Evolutionary conservation across 2,797 vertebrate species (phyloP).

Genomic region (Sparus aurata): DNA sequence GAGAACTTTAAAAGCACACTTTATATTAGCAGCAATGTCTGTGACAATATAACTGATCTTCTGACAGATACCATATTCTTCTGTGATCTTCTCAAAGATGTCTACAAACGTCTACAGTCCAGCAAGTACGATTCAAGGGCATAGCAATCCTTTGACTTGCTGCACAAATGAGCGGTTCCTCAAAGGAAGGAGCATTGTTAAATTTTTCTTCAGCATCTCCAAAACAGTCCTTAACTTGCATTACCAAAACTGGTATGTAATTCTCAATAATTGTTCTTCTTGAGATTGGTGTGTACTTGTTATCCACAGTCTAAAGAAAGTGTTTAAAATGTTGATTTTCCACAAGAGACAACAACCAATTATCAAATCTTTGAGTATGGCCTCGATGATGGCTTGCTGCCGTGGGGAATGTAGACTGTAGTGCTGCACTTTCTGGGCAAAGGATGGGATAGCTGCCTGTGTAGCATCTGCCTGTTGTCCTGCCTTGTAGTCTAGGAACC

Average conservation of each 20-base stretch:
- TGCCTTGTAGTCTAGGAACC: constrained; percentile 20
- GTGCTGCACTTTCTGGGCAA: constrained; percentile 11
- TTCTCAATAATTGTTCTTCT: constrained; percentile 26
- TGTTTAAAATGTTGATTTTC: constrained; percentile 16
- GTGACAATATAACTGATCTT: constrained; percentile 8
- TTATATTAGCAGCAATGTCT: constrained; percentile 11
- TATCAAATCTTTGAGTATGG: constrained; percentile 13
- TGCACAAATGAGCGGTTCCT: background rate
- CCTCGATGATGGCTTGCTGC: constrained; percentile 27
- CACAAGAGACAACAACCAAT: constrained; percentile 6
- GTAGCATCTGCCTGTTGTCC: constrained; percentile 8
- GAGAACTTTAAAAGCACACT: constrained; percentile 1
- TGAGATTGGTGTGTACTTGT: constrained; percentile 33
- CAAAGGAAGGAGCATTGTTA: background rate
- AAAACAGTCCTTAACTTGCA: background rate
- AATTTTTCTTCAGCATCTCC: background rate
- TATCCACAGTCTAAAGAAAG: constrained; percentile 22
- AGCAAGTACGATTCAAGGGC: background rate
- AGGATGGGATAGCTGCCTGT: background rate
- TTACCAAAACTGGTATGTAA: background rate
- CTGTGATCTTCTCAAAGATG: background rate
- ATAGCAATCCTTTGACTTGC: background rate
- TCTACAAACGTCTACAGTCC: background rate
- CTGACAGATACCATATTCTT: background rate
- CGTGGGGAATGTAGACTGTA: constrained; percentile 6